A percentile compares a stretch with the other conserved stretches of the same genome.
These are phyloP conservation scores for Coendou prehensilis DNA, from an alignment of 2,797 vertebrate species.

Conservation along the genomic window DNA sequence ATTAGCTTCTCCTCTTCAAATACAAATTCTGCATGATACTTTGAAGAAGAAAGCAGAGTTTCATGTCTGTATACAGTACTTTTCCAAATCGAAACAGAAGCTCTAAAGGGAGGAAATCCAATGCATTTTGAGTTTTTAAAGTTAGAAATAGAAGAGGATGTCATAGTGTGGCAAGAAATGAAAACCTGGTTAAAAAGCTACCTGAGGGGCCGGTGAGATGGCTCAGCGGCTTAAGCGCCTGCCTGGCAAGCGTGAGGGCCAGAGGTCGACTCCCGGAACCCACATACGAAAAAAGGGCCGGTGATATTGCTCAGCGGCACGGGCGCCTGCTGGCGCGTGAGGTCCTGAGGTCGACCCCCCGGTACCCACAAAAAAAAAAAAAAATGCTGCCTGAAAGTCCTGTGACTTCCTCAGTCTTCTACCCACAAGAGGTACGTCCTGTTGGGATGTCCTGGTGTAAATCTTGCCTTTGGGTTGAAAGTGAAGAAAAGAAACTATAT, in stretches of 20 bases:
- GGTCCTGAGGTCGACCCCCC: too few species aligned
- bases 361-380: too few species aligned
- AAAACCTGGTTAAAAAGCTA: constrained; percentile 2
- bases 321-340: too few species aligned
- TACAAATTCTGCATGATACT: constrained; percentile 73
- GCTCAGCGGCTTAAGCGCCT: too few species aligned
- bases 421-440: constrained; percentile 58
- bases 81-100: constrained; percentile 76
- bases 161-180: constrained; percentile 66
- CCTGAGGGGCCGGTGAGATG: too few species aligned
- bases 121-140: constrained; percentile 40
- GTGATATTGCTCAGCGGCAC: too few species aligned
- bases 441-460: constrained; percentile 56
- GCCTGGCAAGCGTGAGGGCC: too few species aligned
- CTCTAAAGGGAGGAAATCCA: background rate
- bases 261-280: too few species aligned
- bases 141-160: constrained; percentile 33
- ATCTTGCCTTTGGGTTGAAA: constrained; percentile 72
- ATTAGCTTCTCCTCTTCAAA: constrained; percentile 67
- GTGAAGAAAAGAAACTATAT: constrained; percentile 57
- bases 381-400: constrained; percentile 56
- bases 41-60: constrained; percentile 64
- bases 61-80: constrained; percentile 41
- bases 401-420: constrained; percentile 68
- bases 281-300: too few species aligned